Conservation (phyloP, 2,797 vertebrate species). For the Carapus acus region DNA sequence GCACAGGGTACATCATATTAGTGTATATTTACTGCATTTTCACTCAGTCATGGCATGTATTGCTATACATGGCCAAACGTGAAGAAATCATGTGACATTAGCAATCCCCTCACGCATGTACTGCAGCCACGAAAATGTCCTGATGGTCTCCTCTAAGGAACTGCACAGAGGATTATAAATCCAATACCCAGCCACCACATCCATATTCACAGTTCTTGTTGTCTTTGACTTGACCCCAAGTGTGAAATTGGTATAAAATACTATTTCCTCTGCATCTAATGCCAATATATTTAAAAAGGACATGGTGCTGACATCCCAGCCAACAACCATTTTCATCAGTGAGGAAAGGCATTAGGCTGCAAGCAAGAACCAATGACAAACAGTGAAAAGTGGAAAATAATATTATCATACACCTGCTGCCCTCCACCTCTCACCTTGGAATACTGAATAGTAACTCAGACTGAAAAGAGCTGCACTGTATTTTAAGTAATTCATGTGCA, state of each 20-base stretch:
- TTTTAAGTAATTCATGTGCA: conserved; percentile 62
- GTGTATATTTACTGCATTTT: conserved; percentile 19
- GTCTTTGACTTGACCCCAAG: no score
- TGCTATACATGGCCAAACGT: conserved; percentile 14
- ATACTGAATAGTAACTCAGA: conserved; percentile 57
- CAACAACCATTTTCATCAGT: conserved; percentile 53
- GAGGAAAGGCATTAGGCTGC: conserved; percentile 65
- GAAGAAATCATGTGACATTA: conserved; percentile 23
- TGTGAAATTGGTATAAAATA: no score
- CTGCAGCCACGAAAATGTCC: no score
- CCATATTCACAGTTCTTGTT: no score
- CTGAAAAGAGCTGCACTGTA: conserved; percentile 57
- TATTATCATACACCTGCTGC: conserved; percentile 67
- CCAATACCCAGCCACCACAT: no score
- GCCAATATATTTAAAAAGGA: conserved; percentile 24
- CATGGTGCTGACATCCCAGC: conserved; percentile 53
- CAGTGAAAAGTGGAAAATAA: conserved; percentile 64
- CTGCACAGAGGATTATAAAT: no score
- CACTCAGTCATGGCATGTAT: neutral
- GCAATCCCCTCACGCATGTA: no score
- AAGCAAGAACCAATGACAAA: conserved; percentile 54
- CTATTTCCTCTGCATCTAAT: conserved; percentile 30
- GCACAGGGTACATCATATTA: conserved; percentile 16
- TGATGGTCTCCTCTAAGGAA: no score
- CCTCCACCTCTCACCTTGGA: conserved; percentile 58